phyloP scores from a whole-genome alignment of 2,797 vertebrate genomes.

The Podarcis siculus region DNA sequence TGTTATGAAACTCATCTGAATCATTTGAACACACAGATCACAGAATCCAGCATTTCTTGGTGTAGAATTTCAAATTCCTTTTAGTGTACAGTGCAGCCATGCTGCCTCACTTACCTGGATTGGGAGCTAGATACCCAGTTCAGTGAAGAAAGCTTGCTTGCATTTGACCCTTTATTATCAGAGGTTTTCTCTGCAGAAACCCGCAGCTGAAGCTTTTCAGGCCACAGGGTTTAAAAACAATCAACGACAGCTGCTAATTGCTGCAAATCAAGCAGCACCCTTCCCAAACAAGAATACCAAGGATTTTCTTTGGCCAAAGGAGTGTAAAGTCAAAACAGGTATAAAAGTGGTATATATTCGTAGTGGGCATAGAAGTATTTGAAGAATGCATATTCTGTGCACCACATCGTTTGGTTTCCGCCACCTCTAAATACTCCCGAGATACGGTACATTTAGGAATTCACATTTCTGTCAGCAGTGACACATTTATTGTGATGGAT shows the following conservation, averaged over 20 bases:
- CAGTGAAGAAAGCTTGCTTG: background rate
- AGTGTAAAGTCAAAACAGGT: background rate
- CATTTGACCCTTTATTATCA: background rate
- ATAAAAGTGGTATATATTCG: background rate
- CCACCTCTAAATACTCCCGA: background rate
- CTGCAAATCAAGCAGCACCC: background rate
- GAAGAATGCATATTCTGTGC: background rate
- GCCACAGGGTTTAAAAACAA: background rate
- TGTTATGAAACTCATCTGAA: background rate
- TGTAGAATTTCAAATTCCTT: background rate
- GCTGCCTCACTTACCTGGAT: background rate
- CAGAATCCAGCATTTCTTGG: background rate
- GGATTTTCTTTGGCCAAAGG: background rate
- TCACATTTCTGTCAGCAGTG: background rate
- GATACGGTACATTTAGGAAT: background rate
- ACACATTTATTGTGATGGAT: background rate
- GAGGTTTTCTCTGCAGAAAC: background rate
- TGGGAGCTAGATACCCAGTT: background rate
- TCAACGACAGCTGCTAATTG: background rate
- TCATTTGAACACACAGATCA: background rate
- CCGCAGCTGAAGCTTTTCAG: background rate
- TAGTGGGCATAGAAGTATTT: background rate
- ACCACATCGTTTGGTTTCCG: too few relatives aligned
- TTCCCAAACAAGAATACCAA: background rate
- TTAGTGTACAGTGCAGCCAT: background rate